These are phyloP conservation scores for Lypha dubia DNA, from an alignment of 2,888 invertebrate genomes.

Conservation along the genomic window DNA sequence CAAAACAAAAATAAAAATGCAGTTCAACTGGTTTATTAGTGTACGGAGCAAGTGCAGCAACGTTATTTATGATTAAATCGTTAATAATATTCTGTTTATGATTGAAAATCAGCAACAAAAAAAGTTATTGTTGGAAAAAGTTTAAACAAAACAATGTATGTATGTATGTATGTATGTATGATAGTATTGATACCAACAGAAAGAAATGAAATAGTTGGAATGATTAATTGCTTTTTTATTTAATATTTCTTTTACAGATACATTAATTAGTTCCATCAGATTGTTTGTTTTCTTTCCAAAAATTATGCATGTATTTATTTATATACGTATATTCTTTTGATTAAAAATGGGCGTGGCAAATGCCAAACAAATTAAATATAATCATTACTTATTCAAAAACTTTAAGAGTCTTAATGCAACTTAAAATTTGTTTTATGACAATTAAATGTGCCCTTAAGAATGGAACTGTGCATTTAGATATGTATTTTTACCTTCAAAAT, in stretches of 20 bases:
- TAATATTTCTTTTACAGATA: not conserved
- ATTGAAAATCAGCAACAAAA: constrained; percentile 3
- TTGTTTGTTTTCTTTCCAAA: not conserved
- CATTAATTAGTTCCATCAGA: not conserved
- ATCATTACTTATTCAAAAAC: no score
- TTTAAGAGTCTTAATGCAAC: no score
- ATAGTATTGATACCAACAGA: constrained; percentile 18
- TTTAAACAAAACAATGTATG: constrained; percentile 37
- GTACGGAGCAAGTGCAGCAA: constrained; percentile 54
- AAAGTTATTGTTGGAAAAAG: constrained; percentile 10
- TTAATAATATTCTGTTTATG: constrained; percentile 37
- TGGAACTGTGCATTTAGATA: no score
- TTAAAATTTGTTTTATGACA: no score
- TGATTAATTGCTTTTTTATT: constrained; percentile 20
- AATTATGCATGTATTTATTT: no score
- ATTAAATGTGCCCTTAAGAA: no score
- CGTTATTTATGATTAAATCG: constrained; percentile 23
- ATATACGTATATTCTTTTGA: not conserved
- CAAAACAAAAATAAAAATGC: constrained; percentile 65
- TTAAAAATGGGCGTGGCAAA: not conserved
- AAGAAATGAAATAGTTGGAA: constrained; percentile 8
- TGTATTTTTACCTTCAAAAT: no score
- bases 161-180: no score
- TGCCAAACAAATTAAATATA: no score
- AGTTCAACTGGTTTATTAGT: constrained; percentile 62